Percentiles rank a stretch among this genome's conserved stretches.
Conservation (phyloP, 2,113 vertebrate species). For the Tetrao urogallus region DNA sequence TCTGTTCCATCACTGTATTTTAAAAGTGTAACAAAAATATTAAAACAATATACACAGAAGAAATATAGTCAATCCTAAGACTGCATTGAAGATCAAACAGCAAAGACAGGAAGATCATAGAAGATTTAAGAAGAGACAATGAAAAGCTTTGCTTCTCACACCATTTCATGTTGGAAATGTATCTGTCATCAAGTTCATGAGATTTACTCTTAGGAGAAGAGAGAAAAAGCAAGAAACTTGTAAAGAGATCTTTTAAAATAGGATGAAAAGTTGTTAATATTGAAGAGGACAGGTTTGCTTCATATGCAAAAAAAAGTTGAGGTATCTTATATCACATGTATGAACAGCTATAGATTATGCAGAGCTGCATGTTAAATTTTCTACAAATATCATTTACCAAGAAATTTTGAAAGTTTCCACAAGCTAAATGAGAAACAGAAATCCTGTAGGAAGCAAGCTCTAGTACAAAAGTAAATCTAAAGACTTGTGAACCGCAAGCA, state of each 20-base stretch:
- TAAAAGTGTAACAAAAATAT: constrained; percentile 45
- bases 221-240: neutral
- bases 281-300: neutral
- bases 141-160: constrained; percentile 80
- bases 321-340: neutral
- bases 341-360: constrained; percentile 1
- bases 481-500: constrained; percentile 69
- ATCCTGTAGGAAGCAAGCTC: constrained; percentile 81
- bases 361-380: neutral
- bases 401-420: neutral
- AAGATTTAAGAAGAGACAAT: constrained; percentile 40
- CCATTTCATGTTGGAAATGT: constrained; percentile 68
- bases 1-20: constrained; percentile 89
- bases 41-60: neutral
- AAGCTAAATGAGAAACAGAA: constrained; percentile 58
- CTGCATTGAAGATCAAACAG: constrained; percentile 42
- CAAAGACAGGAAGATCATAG: constrained; percentile 41
- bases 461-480: constrained; percentile 54
- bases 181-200: constrained; percentile 9
- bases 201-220: neutral
- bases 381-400: neutral
- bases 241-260: neutral
- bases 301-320: neutral
- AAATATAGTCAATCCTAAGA: constrained; percentile 10
- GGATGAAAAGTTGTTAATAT: neutral